Conservation (phyloP, 2,113 vertebrate species). For the Gavialis gangeticus region DNA sequence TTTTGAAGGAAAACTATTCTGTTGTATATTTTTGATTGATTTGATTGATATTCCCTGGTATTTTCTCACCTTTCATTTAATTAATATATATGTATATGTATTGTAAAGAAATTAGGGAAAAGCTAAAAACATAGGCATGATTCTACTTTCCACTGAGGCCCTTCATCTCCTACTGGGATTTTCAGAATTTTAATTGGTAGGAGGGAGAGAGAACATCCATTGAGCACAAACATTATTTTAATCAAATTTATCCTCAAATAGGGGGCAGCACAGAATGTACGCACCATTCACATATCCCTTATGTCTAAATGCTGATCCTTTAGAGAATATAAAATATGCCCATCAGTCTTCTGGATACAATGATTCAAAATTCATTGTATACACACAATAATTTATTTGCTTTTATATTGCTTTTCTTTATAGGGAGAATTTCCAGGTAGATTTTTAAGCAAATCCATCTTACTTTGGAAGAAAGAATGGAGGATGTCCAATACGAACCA, state of each 20-base stretch:
- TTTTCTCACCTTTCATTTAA: neutral
- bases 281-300: no score
- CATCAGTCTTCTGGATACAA: no score
- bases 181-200: neutral
- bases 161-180: neutral
- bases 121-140: no score
- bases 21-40: neutral
- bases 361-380: no score
- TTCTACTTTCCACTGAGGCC: neutral
- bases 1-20: neutral
- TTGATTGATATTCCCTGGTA: neutral
- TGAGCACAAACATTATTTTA: no score
- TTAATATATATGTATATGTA: conserved; percentile 8
- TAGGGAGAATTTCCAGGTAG: neutral
- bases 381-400: no score
- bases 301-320: no score
- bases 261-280: no score
- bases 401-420: neutral
- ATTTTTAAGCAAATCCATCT: neutral
- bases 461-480: neutral
- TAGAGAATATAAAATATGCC: no score
- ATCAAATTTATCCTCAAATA: no score
- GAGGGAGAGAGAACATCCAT: no score
- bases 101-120: neutral
- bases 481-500: neutral